phyloP scores from a whole-genome alignment of 2,888 invertebrate species.

The Schrankia costaestrigalis region DNA sequence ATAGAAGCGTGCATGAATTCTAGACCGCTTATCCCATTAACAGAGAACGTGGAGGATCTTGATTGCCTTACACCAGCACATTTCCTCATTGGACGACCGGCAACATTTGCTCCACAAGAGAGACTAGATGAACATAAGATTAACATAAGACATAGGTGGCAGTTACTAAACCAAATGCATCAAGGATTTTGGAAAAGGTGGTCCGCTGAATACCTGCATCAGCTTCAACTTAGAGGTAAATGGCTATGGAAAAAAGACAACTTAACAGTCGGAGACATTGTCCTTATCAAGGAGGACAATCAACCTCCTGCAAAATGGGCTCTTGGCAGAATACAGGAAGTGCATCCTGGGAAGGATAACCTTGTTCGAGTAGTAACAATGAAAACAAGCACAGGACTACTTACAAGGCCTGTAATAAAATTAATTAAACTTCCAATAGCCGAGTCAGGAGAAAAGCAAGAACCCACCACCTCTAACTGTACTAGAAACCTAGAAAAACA shows the following conservation, averaged over 20 bases:
- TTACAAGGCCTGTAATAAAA: neutral
- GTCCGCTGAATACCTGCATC: neutral
- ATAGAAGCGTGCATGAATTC: slow-evolving; percentile 1
- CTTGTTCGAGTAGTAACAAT: neutral
- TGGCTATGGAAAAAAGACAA: neutral
- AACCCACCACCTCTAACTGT: neutral
- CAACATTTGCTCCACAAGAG: neutral
- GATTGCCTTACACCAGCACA: neutral
- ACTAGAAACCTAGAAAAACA: no score
- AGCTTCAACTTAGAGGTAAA: neutral
- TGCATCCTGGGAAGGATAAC: neutral
- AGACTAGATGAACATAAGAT: neutral
- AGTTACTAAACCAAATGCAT: neutral
- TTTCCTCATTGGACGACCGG: no score
- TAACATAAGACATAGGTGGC: neutral
- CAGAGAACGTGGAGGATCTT: neutral
- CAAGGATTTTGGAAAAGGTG: neutral
- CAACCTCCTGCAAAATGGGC: neutral
- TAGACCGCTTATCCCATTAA: neutral
- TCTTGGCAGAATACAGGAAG: neutral
- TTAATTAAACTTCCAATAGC: neutral
- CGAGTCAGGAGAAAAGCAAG: neutral
- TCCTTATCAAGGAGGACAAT: neutral
- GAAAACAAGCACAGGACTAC: neutral
- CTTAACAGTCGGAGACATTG: neutral